Percentiles rank a stretch among this genome's conserved stretches.
phyloP scores from a whole-genome alignment of 2,113 vertebrate species.

The Thalassoma bifasciatum region DNA sequence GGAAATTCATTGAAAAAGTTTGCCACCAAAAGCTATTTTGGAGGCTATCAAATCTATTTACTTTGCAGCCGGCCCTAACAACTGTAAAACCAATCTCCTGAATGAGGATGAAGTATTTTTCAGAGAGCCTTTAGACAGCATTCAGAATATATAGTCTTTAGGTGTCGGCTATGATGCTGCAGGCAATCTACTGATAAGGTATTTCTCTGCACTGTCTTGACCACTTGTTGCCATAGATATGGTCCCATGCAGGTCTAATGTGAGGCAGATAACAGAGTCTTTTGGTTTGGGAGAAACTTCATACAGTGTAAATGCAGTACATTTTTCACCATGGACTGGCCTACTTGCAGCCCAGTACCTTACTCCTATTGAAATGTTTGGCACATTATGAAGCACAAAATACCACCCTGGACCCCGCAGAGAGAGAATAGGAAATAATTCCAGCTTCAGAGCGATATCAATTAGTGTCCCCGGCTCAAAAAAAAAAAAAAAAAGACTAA shows the following conservation, averaged over 20 bases:
- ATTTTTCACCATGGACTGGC: too few relatives aligned
- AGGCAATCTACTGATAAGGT: not conserved
- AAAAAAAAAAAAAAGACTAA: too few relatives aligned
- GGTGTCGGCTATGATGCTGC: not conserved
- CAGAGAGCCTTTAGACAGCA: not conserved
- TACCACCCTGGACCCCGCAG: too few relatives aligned
- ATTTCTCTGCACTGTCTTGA: not conserved
- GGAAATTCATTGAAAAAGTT: not conserved
- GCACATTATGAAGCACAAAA: too few relatives aligned
- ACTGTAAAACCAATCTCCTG: not conserved
- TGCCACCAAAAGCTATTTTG: not conserved
- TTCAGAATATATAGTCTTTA: not conserved
- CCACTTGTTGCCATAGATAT: not conserved
- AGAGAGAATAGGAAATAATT: too few relatives aligned
- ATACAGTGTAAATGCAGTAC: too few relatives aligned
- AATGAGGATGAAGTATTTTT: not conserved
- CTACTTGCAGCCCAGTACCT: too few relatives aligned
- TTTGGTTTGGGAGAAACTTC: too few relatives aligned
- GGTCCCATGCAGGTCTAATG: not conserved
- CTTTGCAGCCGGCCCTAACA: not conserved
- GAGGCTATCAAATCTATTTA: not conserved
- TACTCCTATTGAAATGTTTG: too few relatives aligned
- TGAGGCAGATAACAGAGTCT: too few relatives aligned
- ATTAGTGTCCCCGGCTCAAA: too few relatives aligned
- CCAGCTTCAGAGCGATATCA: too few relatives aligned